Base-by-base conservation (phyloP, 2,797 vertebrate species). In the Eutrigla gurnardus region DNA sequence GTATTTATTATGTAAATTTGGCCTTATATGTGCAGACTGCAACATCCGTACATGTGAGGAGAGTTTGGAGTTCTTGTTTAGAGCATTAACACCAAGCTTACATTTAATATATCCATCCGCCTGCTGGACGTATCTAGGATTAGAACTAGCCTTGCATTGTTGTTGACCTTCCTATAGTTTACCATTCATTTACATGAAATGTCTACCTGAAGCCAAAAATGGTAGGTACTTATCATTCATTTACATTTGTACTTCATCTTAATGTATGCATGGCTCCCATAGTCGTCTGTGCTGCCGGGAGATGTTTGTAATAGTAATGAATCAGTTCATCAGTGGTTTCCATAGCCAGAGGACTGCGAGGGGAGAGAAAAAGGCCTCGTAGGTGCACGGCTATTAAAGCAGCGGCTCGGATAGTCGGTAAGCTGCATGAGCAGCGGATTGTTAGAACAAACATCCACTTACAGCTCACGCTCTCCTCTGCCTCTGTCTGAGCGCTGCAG, bases 391-490 rank as follows among this genome's bases (percentile, higher is more conserved):
- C 83, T 71, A 78, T 89, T 80, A 68, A 85, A 75, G 73, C 57
- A 40, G n/a, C 70, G 71, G 78, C 71, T 75, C 46, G 73, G 76
- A 46, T 80, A 64, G 84, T 84, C 77, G 62, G 83, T 14, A 57
- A 89, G 73, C 50, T 70, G 65, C 73, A 69, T 40, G 65, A 82
- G 71, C 63, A 63, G 69, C 86, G 82, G 83, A 86, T 81, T 83
- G 87, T 85, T 85, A 74, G 84, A 90, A 82, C 86, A 88, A 86
- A 81, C 86, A 83, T 88, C 81, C 78, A 83, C 88, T 89, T 78
- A 62, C 77, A 85, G 82, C 84, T 85, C 84, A 74, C 50, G 55
- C 78, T 81, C 72, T 70, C 81, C 78, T 75, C 82, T 78, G 83
- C 85, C 85, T 84, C 77, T 39, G 76, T 84, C 88, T 87, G 76